A percentile compares a stretch with the other conserved stretches of the same genome.
Conservation (phyloP, 1,140 invertebrate genomes). For the Tribolium castaneum region DNA sequence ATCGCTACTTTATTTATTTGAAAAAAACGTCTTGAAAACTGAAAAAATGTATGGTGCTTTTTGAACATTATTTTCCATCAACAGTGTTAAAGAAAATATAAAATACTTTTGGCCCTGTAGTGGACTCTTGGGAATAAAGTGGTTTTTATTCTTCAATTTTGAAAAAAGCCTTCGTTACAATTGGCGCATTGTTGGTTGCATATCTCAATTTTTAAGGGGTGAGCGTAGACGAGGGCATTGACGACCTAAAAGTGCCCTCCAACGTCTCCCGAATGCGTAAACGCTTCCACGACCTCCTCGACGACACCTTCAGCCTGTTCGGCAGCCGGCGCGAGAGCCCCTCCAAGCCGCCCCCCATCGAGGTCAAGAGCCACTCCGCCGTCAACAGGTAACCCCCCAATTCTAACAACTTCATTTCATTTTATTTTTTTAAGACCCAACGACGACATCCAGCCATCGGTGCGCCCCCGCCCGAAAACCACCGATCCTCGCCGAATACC, state of each 20-base stretch:
- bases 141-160: too few relatives aligned
- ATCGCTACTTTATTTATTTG: too few relatives aligned
- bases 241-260: constrained; percentile 51
- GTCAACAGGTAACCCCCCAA: constrained; percentile 62
- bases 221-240: constrained; percentile 57
- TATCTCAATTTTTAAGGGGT: constrained; percentile 44
- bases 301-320: constrained; percentile 76
- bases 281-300: constrained; percentile 74
- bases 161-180: too few relatives aligned
- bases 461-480: constrained; percentile 63
- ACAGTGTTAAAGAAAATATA: too few relatives aligned
- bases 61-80: too few relatives aligned
- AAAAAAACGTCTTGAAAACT: too few relatives aligned
- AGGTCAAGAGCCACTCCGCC: constrained; percentile 66
- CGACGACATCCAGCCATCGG: constrained; percentile 41
- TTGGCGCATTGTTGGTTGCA: neutral
- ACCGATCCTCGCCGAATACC: constrained; percentile 58
- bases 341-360: constrained; percentile 48
- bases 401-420: neutral
- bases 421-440: constrained; percentile 40
- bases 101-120: too few relatives aligned
- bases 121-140: too few relatives aligned
- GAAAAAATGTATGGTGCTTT: too few relatives aligned
- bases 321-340: constrained; percentile 67
- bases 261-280: constrained; percentile 70